Conservation (phyloP, 2,113 vertebrate genomes). For the Eonycteris spelaea region DNA sequence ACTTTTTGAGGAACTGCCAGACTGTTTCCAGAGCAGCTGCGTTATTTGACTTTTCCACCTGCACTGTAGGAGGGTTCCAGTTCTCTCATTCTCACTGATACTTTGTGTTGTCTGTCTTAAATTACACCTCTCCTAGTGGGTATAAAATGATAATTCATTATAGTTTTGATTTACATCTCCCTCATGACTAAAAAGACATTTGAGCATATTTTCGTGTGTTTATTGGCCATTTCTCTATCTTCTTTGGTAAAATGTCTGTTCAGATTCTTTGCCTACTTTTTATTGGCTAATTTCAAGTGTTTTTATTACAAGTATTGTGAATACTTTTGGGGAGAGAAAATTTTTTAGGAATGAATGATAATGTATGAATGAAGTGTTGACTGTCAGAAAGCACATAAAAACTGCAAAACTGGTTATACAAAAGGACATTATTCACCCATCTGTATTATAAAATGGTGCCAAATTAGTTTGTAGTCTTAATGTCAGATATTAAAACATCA, state of each 20-base stretch:
- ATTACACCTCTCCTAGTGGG: background rate
- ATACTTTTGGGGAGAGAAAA: conserved; percentile 18
- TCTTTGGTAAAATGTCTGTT: background rate
- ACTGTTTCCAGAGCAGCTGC: background rate
- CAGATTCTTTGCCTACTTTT: background rate
- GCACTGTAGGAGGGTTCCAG: background rate
- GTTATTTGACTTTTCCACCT: background rate
- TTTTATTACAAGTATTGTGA: conserved; percentile 7
- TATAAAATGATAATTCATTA: background rate
- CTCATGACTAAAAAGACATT: background rate
- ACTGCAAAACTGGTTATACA: background rate
- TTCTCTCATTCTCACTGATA: background rate
- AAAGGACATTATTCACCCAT: background rate
- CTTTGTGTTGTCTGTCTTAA: background rate
- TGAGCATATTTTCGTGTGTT: conserved; percentile 26
- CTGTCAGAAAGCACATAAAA: background rate
- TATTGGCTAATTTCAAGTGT: conserved; percentile 31
- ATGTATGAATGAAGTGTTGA: background rate
- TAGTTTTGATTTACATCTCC: conserved; percentile 17
- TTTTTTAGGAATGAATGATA: conserved; percentile 21
- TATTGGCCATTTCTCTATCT: background rate
- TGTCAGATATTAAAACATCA: background rate
- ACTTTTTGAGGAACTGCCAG: background rate
- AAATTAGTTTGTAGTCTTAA: conserved; percentile 26
- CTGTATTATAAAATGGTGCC: background rate